Evolutionary conservation across 2,797 vertebrate species (phyloP).

Genomic region (Gobionotothen gibberifrons): DNA sequence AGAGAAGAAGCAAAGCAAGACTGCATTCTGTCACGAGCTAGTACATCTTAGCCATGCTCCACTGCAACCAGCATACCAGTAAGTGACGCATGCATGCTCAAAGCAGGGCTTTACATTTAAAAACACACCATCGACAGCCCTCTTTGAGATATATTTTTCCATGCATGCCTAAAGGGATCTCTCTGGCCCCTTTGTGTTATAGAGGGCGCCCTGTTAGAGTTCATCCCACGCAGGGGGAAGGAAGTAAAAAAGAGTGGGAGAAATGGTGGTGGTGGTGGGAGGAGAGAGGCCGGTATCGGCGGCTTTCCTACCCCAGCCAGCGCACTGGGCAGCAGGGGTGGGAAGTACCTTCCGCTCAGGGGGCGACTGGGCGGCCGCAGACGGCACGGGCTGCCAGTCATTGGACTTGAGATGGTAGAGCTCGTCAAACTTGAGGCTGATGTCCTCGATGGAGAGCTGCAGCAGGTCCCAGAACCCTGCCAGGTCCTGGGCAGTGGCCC

Average conservation of each 20-base stretch:
- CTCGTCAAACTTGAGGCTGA: slow-evolving; percentile 99
- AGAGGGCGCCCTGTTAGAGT: slow-evolving; percentile 64
- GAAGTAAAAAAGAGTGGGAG: slow-evolving; percentile 59
- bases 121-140: slow-evolving; percentile 59
- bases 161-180: slow-evolving; percentile 80
- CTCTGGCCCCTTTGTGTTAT: slow-evolving; percentile 58
- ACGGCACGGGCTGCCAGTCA: slow-evolving; percentile 89
- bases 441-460: slow-evolving; percentile 98
- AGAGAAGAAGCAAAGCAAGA: slow-evolving; percentile 51
- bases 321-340: slow-evolving; percentile 84
- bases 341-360: slow-evolving; percentile 95
- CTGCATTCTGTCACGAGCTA: slow-evolving; percentile 44
- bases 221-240: slow-evolving; percentile 59
- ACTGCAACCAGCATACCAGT: slow-evolving; percentile 42
- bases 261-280: slow-evolving; percentile 79
- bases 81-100: slow-evolving; percentile 77
- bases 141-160: slow-evolving; percentile 70
- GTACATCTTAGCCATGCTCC: slow-evolving; percentile 67
- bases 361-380: slow-evolving; percentile 81
- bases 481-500: slow-evolving; percentile 95
- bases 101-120: slow-evolving; percentile 66
- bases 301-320: slow-evolving; percentile 86
- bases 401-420: slow-evolving; percentile 98
- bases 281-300: slow-evolving; percentile 83
- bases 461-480: slow-evolving; percentile 99